Evolutionary conservation across 2,888 invertebrate genomes (phyloP).

Genomic region (Fissipunctia ypsillon): DNA sequence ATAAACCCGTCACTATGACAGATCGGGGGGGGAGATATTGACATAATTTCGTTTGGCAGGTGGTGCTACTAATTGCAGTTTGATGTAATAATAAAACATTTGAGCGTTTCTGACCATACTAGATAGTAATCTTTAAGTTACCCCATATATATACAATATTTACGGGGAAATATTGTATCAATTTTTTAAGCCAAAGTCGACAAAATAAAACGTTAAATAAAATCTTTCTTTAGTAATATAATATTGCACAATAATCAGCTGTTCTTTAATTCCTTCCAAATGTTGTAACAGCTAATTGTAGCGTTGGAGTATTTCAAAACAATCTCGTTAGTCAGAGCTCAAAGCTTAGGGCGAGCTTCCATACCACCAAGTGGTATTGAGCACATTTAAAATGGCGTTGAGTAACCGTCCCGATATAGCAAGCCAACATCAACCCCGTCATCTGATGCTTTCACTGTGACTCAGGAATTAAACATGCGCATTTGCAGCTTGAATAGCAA

Average conservation of each 20-base stretch:
- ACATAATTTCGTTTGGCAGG: constrained; percentile 40
- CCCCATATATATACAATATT: background rate
- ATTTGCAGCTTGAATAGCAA: constrained; percentile 68
- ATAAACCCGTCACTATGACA: background rate
- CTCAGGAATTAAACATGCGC: constrained; percentile 77
- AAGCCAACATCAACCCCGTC: constrained; percentile 72
- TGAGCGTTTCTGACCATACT: background rate
- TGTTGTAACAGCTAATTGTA: constrained; percentile 49
- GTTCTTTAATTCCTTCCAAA: constrained; percentile 22
- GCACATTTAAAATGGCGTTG: constrained; percentile 70
- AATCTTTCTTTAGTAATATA: constrained; percentile 2
- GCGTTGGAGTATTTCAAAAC: constrained; percentile 56
- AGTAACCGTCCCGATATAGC: constrained; percentile 85
- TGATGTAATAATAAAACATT: constrained; percentile 32
- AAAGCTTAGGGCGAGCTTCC: constrained; percentile 59
- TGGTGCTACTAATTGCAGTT: constrained; percentile 31
- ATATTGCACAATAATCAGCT: constrained; percentile 25
- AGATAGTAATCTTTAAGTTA: constrained; percentile 21
- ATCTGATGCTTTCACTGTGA: constrained; percentile 75
- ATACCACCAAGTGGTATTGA: constrained; percentile 50
- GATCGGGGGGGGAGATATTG: constrained; percentile 56
- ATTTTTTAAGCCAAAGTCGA: constrained; percentile 1
- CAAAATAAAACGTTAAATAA: background rate
- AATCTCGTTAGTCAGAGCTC: constrained; percentile 61
- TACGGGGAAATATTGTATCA: constrained; percentile 4